Evolutionary conservation across 2,888 invertebrate species (phyloP).

Genomic region (Griposia aprilina): DNA sequence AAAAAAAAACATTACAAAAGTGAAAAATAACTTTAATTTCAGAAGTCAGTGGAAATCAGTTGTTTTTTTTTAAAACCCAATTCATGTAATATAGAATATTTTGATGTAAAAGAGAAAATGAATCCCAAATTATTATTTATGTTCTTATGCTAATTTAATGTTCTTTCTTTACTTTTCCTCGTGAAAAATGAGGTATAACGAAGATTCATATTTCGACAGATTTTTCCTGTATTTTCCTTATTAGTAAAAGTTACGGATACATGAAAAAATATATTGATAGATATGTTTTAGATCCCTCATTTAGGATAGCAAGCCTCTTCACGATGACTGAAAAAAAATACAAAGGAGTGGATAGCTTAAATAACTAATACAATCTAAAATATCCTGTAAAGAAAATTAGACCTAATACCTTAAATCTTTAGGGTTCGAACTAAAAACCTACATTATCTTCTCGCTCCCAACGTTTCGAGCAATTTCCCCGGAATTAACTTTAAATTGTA

Average conservation of each 20-base stretch:
- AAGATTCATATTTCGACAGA: slow-evolving; percentile 1
- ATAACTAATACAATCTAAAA: slow-evolving; percentile 21
- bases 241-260: slow-evolving; percentile 11
- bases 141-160: background rate
- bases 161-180: background rate
- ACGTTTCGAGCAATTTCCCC: slow-evolving; percentile 18
- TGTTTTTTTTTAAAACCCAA: too few relatives aligned
- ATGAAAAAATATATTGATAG: slow-evolving; percentile 4
- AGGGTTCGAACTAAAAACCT: background rate
- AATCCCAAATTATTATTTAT: slow-evolving; percentile 13
- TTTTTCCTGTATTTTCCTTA: slow-evolving; percentile 7
- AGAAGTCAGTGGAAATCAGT: too few relatives aligned
- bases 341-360: background rate
- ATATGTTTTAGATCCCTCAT: slow-evolving; percentile 1
- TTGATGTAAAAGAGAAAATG: background rate
- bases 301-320: slow-evolving; percentile 1
- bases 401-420: background rate
- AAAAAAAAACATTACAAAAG: too few relatives aligned
- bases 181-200: slow-evolving; percentile 4
- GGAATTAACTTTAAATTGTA: slow-evolving; percentile 36
- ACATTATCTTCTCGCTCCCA: background rate
- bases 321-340: background rate
- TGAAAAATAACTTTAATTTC: too few relatives aligned
- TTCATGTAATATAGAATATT: background rate
- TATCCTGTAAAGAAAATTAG: slow-evolving; percentile 19